phyloP scores from a whole-genome alignment of 2,113 vertebrate genomes.

The Salvelinus alpinus region DNA sequence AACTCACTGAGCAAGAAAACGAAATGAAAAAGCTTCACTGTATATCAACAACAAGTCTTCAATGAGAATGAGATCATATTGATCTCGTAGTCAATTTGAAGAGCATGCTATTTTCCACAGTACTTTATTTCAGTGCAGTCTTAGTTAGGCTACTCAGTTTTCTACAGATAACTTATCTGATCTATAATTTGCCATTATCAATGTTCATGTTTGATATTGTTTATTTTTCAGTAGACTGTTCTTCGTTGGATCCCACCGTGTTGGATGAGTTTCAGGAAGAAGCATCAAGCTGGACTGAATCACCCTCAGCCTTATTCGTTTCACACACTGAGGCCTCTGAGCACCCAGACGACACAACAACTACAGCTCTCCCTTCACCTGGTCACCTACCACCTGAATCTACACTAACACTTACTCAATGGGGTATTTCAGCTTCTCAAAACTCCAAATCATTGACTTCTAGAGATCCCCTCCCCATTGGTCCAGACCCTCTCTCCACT shows the following conservation, averaged over 20 bases:
- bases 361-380: constrained; percentile 28
- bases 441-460: constrained; percentile 30
- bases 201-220: constrained; percentile 21
- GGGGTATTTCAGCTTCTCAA: constrained; percentile 21
- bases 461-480: constrained; percentile 22
- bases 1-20: background rate
- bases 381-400: constrained; percentile 38
- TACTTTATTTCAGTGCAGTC: background rate
- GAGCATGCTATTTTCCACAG: background rate
- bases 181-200: background rate
- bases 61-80: background rate
- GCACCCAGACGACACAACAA: constrained; percentile 43
- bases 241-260: constrained; percentile 58
- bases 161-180: background rate
- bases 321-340: constrained; percentile 60
- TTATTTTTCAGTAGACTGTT: constrained; percentile 71
- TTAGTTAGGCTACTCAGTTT: background rate
- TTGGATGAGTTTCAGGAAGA: constrained; percentile 51
- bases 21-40: too few species aligned
- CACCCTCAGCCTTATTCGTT: constrained; percentile 71
- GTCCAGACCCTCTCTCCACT: constrained; percentile 28
- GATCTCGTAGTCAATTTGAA: background rate
- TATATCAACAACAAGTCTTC: background rate
- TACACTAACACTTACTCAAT: constrained; percentile 27
- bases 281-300: constrained; percentile 51